Conservation (phyloP, 2,888 invertebrate genomes). For the Eulithis testata region DNA sequence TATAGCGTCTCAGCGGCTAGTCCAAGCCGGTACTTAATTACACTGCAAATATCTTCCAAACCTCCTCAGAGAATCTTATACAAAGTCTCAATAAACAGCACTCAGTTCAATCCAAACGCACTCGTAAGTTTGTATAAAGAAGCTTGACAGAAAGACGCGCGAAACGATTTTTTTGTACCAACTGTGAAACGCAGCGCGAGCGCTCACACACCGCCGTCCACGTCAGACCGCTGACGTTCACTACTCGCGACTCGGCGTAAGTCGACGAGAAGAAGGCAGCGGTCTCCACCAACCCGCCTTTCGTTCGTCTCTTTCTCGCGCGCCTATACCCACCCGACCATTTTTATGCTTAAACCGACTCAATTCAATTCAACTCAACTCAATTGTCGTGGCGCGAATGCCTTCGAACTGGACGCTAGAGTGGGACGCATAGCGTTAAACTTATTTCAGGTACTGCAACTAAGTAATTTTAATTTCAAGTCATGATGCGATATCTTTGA, state of each 20-base stretch:
- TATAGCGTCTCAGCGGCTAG: conserved; percentile 78
- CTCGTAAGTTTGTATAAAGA: conserved; percentile 70
- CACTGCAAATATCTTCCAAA: conserved; percentile 64
- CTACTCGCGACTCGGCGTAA: conserved; percentile 81
- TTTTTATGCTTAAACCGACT: conserved; percentile 84
- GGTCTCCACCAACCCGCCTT: conserved; percentile 83
- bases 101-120: conserved; percentile 65
- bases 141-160: conserved; percentile 70
- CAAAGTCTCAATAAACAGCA: conserved; percentile 51
- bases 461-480: conserved; percentile 50
- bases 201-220: conserved; percentile 71
- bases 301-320: conserved; percentile 82
- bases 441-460: conserved; percentile 58
- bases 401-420: conserved; percentile 82
- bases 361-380: conserved; percentile 85
- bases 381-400: conserved; percentile 83
- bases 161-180: conserved; percentile 71
- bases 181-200: conserved; percentile 68
- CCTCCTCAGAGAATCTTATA: conserved; percentile 55
- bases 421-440: conserved; percentile 75
- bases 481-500: conserved; percentile 36
- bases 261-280: conserved; percentile 84
- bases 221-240: conserved; percentile 82
- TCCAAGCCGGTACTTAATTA: conserved; percentile 69
- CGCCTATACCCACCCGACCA: conserved; percentile 78